These are phyloP conservation scores for Planiliza haematocheilus DNA, from an alignment of 2,113 vertebrate genomes.

Conservation along the genomic window DNA sequence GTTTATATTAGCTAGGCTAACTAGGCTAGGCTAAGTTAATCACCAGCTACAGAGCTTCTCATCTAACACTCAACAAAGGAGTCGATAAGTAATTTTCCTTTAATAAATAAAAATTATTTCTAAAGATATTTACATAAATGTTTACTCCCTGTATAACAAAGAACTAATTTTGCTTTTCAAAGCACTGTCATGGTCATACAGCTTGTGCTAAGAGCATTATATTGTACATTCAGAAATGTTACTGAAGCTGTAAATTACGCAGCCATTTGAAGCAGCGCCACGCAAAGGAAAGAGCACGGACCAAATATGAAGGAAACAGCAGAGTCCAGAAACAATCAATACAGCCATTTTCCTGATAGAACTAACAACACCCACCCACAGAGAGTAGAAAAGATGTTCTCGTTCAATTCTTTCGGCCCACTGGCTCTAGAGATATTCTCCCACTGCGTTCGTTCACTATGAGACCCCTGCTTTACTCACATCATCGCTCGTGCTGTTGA, in stretches of 20 bases:
- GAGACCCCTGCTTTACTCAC: slow-evolving; percentile 81
- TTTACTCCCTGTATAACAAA: no score
- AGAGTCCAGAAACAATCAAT: slow-evolving; percentile 23
- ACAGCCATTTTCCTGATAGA: slow-evolving; percentile 24
- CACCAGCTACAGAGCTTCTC: neutral
- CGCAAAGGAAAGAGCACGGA: neutral
- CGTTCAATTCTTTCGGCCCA: slow-evolving; percentile 37
- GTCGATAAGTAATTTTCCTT: no score
- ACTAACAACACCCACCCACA: slow-evolving; percentile 18
- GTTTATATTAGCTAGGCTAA: no score
- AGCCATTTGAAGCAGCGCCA: neutral
- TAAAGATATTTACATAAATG: no score
- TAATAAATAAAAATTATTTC: no score
- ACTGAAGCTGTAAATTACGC: neutral
- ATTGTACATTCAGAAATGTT: neutral
- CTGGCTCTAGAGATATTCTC: slow-evolving; percentile 34
- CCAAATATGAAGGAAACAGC: neutral
- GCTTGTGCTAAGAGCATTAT: neutral
- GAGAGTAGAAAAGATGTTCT: slow-evolving; percentile 24
- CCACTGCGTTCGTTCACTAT: slow-evolving; percentile 22
- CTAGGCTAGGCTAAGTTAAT: neutral
- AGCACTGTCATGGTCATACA: no score
- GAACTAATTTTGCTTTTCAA: neutral
- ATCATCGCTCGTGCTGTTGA: slow-evolving; percentile 80
- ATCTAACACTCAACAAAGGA: no score